Evolutionary conservation across 1,140 invertebrate genomes (phyloP), one percentile per base, ranked within the genome.

Genomic region (Plodia interpunctella): DNA sequence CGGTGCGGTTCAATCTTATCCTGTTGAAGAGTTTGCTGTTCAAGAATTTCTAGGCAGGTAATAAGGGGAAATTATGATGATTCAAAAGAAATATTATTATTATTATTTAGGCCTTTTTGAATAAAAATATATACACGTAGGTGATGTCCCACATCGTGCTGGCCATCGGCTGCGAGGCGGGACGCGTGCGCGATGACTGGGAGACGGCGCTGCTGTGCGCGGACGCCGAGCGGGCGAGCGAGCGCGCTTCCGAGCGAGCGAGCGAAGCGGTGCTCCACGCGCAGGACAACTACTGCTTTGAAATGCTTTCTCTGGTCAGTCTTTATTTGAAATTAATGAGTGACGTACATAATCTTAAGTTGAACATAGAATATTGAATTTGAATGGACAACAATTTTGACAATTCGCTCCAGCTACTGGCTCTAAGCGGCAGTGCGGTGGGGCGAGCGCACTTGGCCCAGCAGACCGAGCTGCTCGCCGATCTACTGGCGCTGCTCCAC

Each of bases 271-370:
- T 63, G 86, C 89, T 5, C 84, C 94, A 66, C 17, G 11, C 28
- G 20, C 80, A 81, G 2, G 98, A 99, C 90, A 97, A 96, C 8
- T 99, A 98, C 79, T 99, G 97, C 90, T 99, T 99, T 84, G 97
- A 99, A 91, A 97, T 99, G 96, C 88, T 99, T 6, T 98, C 97
- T 0, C 96, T 99, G 94, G 97, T 92, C 57, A 68, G 66, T 55
- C 2, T 15, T n/a, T 49, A 13, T n/a, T n/a, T n/a, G n/a, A n/a
- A n/a, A n/a, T n/a, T n/a, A n/a, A n/a, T n/a, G n/a, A n/a, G n/a
- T n/a, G n/a, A n/a, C n/a, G n/a, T n/a, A n/a, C n/a, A n/a, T n/a
- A n/a, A n/a, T n/a, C n/a, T 9, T 13, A 35, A 35, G 9, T 35
- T 35, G 32, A 3, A 25, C 6, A 25, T 6, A 13, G 32, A 2